Evolutionary conservation across 1,140 invertebrate species (phyloP).

Genomic region (Elysia chlorotica): DNA sequence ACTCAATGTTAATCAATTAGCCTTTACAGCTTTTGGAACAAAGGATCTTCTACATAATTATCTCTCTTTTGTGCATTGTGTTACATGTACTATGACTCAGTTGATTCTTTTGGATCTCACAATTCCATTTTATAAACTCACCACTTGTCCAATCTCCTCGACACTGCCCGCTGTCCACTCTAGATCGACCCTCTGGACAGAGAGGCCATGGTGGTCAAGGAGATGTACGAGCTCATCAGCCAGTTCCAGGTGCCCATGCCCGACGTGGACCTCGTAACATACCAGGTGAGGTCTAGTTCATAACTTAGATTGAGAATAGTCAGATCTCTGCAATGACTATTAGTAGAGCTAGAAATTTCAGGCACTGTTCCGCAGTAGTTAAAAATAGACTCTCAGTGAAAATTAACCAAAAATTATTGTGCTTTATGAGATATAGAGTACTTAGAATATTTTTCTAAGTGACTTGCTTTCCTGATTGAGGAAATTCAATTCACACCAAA

Average conservation of each 20-base stretch:
- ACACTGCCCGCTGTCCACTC: slow-evolving; percentile 9
- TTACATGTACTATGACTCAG: background rate
- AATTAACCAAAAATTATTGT: background rate
- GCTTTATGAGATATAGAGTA: background rate
- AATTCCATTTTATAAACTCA: background rate
- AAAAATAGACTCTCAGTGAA: too few relatives aligned
- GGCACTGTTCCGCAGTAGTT: too few relatives aligned
- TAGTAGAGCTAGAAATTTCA: too few relatives aligned
- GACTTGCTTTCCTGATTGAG: background rate
- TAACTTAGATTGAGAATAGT: background rate
- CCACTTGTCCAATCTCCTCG: background rate
- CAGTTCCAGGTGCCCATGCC: slow-evolving; percentile 71
- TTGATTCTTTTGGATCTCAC: background rate
- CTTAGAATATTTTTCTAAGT: background rate
- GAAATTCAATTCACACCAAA: too few relatives aligned
- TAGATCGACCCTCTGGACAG: slow-evolving; percentile 70
- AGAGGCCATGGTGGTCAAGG: slow-evolving; percentile 72
- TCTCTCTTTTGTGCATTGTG: too few relatives aligned
- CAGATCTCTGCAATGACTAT: too few relatives aligned
- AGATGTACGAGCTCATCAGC: slow-evolving; percentile 75
- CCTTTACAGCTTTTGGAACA: too few relatives aligned
- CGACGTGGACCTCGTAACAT: slow-evolving; percentile 69
- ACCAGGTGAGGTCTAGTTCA: slow-evolving; percentile 62
- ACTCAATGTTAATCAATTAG: too few relatives aligned
- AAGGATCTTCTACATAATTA: too few relatives aligned